Evolutionary conservation across 2,888 invertebrate species (phyloP), one percentile per base, ranked within the genome.

Genomic region (Rutpela maculata): DNA sequence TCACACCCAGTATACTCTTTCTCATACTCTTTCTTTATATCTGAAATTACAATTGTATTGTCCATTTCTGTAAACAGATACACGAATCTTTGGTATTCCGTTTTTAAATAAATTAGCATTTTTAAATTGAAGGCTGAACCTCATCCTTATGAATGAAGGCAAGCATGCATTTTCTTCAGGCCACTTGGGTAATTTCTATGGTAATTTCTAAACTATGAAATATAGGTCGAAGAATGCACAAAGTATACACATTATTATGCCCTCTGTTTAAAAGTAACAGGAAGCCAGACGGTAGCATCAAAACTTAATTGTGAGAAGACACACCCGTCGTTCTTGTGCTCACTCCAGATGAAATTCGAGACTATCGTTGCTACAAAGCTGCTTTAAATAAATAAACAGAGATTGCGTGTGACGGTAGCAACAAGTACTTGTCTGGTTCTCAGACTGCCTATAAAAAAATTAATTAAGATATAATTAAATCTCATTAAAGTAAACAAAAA

Each of bases 331-430:
- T 3, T 4, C 38, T 38, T 15, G 22, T 66, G 9, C 2, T 17
- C 17, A n/a, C 17, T 18, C 19, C 6, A 0, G 43, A 65, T 31
- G 66, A 66, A 50, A 50, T 66, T 19, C 6, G 66, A 50, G 66
- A 66, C 9, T 50, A 38, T 66, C 43, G 50, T 66, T 66, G 66
- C 19, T 38, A 38, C 18, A 43, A 65, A 65, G 19, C 57, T 43
- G 35, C 18, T 66, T 43, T 66, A 43, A 50, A 66, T 43, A 66
- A 66, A 66, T 66, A 66, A 66, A 66, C 66, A 66, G 19, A 19
- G 66, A 35, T 50, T 66, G 43, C 50, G 66, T 66, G 66, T 38
- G 66, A 66, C 66, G 59, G 43, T 66, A 19, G 50, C 11, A 19
- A 22, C 43, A 11, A 50, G 22, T 43, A 22, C 22, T 22, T 22